These are phyloP conservation scores for Pantelozetes paolii DNA, from an alignment of 2,888 invertebrate species.

Conservation along the genomic window DNA sequence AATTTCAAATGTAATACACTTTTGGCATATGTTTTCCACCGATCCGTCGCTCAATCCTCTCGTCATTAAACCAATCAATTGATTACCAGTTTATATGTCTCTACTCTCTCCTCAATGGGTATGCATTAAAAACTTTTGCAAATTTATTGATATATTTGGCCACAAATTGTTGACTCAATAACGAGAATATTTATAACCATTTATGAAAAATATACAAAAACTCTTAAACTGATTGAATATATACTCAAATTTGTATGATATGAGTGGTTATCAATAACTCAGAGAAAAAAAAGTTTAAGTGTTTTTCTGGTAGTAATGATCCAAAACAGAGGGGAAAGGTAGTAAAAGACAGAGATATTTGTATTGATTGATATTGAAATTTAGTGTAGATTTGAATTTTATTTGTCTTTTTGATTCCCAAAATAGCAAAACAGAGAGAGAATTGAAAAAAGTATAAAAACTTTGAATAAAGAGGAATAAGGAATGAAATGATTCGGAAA, in stretches of 20 bases:
- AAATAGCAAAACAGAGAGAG: background rate
- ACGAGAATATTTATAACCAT: no score
- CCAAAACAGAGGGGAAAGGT: background rate
- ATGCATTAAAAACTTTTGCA: background rate
- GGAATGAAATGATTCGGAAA: slow-evolving; percentile 14
- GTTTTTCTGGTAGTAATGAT: background rate
- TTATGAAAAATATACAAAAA: background rate
- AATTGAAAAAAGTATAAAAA: background rate
- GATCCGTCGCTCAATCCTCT: background rate
- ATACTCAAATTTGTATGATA: background rate
- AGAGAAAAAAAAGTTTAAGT: background rate
- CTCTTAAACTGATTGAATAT: background rate
- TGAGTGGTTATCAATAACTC: background rate
- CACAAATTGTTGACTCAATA: no score
- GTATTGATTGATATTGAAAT: background rate
- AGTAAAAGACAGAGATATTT: background rate
- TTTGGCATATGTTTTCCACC: slow-evolving; percentile 11
- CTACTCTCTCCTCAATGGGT: background rate
- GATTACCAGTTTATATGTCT: background rate
- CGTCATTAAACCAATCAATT: background rate
- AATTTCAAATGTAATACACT: background rate
- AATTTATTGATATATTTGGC: no score
- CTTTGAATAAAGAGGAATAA: background rate
- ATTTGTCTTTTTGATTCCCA: background rate
- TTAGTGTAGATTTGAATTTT: slow-evolving; percentile 4